Evolutionary conservation across 2,797 vertebrate species (phyloP), one percentile per base, ranked within the genome.

Genomic region (Hemitrygon akajei): DNA sequence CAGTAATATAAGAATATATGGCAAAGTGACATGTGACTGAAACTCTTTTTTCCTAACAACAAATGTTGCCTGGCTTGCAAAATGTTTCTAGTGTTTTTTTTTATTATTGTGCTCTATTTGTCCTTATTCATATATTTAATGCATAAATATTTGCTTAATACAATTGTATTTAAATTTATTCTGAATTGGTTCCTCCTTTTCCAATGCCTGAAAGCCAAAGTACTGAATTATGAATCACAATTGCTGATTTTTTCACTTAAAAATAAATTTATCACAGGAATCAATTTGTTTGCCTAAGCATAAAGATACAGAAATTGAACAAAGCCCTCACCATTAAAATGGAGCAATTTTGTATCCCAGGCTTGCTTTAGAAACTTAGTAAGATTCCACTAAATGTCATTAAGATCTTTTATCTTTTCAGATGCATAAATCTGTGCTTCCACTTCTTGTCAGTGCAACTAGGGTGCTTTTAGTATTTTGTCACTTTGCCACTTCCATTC

Each of bases 271-370:
- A 93, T 93, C 47, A 47, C 71, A 40, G 75, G 30, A 16, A 56
- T 93, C 37, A 58, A 92, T 75, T 92, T 92, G 69, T 75, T 92
- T 92, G 91, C 91, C 37, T 37, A 0, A 76, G 71, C 71, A 76
- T 76, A 75, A 75, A 89, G 16, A 71, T 75, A 73, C 40, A 56
- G 27, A 56, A 58, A 12, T 93, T 71, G 75, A 73, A 27, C 25
- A 16, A 75, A 93, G 91, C 71, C n/a, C 40, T n/a, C 3, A 7
- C 91, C 27, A 76, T 93, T 76, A 93, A 56, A 93, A 93, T 93
- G 27, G 91, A 93, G 75, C 27, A 30, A 27, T 73, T 92, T 18
- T 58, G 12, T 76, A 40, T 73, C 3, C 69, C 91, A 76, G 40
- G 37, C 37, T 56, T 75, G 40, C 71, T 58, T 93, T 40, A 75